Base-by-base conservation (phyloP, 2,797 vertebrate species). In the Pseudomugil tenellus region DNA sequence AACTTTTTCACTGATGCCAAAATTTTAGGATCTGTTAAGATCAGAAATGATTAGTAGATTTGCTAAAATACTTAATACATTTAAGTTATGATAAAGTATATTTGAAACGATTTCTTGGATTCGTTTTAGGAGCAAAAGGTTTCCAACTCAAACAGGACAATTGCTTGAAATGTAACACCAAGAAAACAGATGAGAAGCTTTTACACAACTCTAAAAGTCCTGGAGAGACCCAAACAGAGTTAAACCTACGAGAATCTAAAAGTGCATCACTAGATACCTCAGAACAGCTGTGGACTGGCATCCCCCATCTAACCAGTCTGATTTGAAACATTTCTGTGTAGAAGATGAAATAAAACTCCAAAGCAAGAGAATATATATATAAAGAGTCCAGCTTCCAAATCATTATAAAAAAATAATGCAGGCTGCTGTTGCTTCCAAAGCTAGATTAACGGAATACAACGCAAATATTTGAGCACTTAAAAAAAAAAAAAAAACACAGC, bases 1-100 rank as follows among this genome's bases (percentile, higher is more conserved):
- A n/a, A 32, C 31, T 23, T 46, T 39, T 70, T 19, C 25, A 28
- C 19, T 56, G 23, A 70, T 37, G 31, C 26, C 23, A n/a, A 41
- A 14, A 26, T 54, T 54, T 34, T 34, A 14, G 23, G n/a, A 34
- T 19, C 52, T 37, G 29, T 28, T 52, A 25, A 63, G 46, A 9
- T 6, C 39, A 23, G 17, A n/a, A 25, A 54, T 25, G 29, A 21
- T 21, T 10, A 48, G 31, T 3, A 7, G 2, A 21, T 23, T 61
- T 52, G 13, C 49, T 13, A 28, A 6, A 14, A 52, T 1, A 14
- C 49, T 52, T 28, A 52, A 52, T 49, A 53, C 26, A 28, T 9
- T 28, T 16, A 46, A 10, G 43, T 21, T 46, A 21, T 46, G 43
- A n/a, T 21, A 17, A 43, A 19, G 43, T 10, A 46, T 46, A 8